Evolutionary conservation across 2,797 vertebrate species (phyloP).

Genomic region (Menidia menidia): DNA sequence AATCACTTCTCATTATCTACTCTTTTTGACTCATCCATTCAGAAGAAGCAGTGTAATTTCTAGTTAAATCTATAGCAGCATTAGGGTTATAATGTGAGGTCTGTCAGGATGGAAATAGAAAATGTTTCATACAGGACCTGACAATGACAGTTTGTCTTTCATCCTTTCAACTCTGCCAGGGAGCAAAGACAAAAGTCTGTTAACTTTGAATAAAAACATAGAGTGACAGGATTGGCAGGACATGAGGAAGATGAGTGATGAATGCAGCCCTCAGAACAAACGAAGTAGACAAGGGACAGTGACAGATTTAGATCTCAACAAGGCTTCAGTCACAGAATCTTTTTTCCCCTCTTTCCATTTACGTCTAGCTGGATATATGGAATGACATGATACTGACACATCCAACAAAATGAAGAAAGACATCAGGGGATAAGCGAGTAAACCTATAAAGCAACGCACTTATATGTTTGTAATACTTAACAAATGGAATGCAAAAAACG

Average conservation of each 20-base stretch:
- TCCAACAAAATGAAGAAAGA: not conserved
- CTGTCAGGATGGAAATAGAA: conserved; percentile 33
- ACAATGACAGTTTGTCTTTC: conserved; percentile 30
- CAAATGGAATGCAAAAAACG: no score
- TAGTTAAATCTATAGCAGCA: not conserved
- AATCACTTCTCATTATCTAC: not conserved
- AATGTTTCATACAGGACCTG: conserved; percentile 23
- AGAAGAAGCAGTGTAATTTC: not conserved
- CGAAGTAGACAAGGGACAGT: not conserved
- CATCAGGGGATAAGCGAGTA: not conserved
- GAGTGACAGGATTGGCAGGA: conserved; percentile 16
- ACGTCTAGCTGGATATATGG: not conserved
- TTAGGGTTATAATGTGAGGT: conserved; percentile 17
- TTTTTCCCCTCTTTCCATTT: not conserved
- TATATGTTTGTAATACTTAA: no score
- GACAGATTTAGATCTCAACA: conserved; percentile 27
- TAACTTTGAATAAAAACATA: conserved; percentile 19
- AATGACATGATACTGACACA: not conserved
- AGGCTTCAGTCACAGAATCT: conserved; percentile 3
- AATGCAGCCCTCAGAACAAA: conserved; percentile 11
- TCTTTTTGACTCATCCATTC: not conserved
- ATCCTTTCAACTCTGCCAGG: conserved; percentile 31
- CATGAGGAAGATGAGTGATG: conserved; percentile 28
- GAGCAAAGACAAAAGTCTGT: conserved; percentile 38
- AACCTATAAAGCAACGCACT: not conserved